phyloP scores from a whole-genome alignment of 2,888 invertebrate species.

The Patella ulyssiponensis region DNA sequence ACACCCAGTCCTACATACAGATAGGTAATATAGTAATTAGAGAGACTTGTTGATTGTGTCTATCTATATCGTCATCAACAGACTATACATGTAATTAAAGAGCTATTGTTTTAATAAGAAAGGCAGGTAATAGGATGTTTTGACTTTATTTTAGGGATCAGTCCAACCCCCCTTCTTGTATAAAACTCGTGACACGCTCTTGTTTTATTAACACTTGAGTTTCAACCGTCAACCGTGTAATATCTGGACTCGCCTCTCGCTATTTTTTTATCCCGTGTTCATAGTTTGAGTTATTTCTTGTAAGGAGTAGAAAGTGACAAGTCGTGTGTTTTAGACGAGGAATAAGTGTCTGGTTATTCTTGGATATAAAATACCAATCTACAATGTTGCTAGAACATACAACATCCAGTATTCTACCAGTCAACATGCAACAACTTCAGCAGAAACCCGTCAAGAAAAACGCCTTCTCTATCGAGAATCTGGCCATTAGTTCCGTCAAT shows the following conservation, averaged over 20 bases:
- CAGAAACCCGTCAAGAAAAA: slow-evolving; percentile 32
- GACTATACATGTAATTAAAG: neutral
- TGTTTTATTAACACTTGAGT: neutral
- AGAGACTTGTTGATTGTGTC: neutral
- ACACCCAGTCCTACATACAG: neutral
- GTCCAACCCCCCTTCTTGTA: neutral
- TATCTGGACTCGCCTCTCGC: too few species aligned
- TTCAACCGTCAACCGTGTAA: neutral
- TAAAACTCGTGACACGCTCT: neutral
- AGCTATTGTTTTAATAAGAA: neutral
- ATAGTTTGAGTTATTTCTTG: too few species aligned
- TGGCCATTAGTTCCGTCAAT: slow-evolving; percentile 40
- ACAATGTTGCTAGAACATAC: neutral
- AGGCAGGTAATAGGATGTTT: neutral
- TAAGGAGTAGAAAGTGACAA: too few species aligned
- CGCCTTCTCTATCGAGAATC: slow-evolving; percentile 44
- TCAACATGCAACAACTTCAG: slow-evolving; percentile 18
- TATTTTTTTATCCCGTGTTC: too few species aligned
- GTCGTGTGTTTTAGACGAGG: neutral
- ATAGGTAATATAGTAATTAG: neutral
- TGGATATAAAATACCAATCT: neutral
- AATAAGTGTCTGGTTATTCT: neutral
- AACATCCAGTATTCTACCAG: neutral
- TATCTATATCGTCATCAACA: neutral
- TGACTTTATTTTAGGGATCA: neutral